Evolutionary conservation across 1,140 invertebrate species (phyloP), one percentile per base, ranked within the genome.

Genomic region (Euura lappo): DNA sequence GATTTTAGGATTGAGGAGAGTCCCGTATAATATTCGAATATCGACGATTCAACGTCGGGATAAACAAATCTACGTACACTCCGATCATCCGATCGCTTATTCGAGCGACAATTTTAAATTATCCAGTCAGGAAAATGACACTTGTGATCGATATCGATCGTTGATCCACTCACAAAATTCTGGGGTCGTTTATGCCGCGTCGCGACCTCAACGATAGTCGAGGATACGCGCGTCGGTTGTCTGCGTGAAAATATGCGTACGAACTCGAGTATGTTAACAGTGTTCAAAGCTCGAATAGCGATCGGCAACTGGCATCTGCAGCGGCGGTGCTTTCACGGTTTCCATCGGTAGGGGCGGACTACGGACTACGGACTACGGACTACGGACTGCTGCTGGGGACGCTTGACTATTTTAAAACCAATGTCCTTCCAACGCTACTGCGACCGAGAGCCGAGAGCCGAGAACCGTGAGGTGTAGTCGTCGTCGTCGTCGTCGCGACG

Each of bases 341-440:
- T 60, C 13, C 51, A 60, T 60, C 51, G 51, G 8, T 60, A 60
- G 51, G 10, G 51, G 8, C 51, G 13, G 28, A 28, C 28, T 28
- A 28, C 28, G 28, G 28, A 28, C 28, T 28, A 28, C 28, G 28
- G 28, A 28, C 28, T 28, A 28, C 28, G 28, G 28, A 28, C 28
- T 28, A 28, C 28, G 28, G 28, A 28, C 28, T 28, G 28, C 28
- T 28, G 51, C 51, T 28, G 10, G 51, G 51, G 51, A n/a, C 10
- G 8, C 8, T n/a, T 60, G 51, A 60, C 51, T 60, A 60, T 60
- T 60, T 60, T 60, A 60, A 60, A 60, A 60, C 51, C 51, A 60
- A 60, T 60, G 51, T 60, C 51, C 51, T 60, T 60, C 51, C 13
- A 60, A 60, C 51, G 51, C 51, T 60, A 60, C 51, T 60, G 51